Evolutionary conservation across 2,888 invertebrate genomes (phyloP).

Genomic region (Dione vanillae): DNA sequence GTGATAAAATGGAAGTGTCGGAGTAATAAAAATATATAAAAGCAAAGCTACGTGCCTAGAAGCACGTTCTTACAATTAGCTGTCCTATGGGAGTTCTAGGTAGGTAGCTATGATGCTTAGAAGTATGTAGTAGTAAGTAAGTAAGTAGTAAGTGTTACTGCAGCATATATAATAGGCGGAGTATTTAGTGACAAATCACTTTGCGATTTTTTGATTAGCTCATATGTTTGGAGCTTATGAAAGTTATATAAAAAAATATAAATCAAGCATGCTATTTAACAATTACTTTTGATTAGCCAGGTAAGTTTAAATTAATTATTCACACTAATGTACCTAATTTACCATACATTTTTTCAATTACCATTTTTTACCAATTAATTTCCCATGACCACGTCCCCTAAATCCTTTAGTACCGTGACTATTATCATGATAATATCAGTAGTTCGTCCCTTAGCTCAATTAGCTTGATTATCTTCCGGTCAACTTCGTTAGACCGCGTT

Average conservation of each 20-base stretch:
- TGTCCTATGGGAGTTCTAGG: not conserved
- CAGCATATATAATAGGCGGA: too few relatives aligned
- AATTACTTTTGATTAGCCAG: not conserved
- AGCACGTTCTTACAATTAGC: not conserved
- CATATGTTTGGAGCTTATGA: too few relatives aligned
- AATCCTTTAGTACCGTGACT: constrained; percentile 48
- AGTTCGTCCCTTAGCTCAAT: constrained; percentile 65
- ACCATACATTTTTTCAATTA: too few relatives aligned
- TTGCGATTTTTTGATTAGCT: too few relatives aligned
- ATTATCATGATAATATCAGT: constrained; percentile 40
- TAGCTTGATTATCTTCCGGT: constrained; percentile 66
- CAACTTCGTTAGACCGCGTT: constrained; percentile 56
- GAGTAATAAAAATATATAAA: not conserved
- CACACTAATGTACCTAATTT: not conserved
- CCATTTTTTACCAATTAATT: too few relatives aligned
- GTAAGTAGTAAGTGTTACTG: too few relatives aligned
- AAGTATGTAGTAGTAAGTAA: too few relatives aligned
- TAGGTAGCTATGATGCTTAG: not conserved
- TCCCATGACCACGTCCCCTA: constrained; percentile 15
- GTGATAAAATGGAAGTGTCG: not conserved
- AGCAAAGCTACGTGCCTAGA: not conserved
- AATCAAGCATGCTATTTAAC: not conserved
- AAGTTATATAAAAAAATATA: not conserved
- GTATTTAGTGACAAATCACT: too few relatives aligned
- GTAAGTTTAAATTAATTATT: constrained; percentile 1